Percentiles rank a stretch among this genome's conserved stretches.
These are phyloP conservation scores for Hypena proboscidalis DNA, from an alignment of 2,888 invertebrate genomes.

Conservation along the genomic window DNA sequence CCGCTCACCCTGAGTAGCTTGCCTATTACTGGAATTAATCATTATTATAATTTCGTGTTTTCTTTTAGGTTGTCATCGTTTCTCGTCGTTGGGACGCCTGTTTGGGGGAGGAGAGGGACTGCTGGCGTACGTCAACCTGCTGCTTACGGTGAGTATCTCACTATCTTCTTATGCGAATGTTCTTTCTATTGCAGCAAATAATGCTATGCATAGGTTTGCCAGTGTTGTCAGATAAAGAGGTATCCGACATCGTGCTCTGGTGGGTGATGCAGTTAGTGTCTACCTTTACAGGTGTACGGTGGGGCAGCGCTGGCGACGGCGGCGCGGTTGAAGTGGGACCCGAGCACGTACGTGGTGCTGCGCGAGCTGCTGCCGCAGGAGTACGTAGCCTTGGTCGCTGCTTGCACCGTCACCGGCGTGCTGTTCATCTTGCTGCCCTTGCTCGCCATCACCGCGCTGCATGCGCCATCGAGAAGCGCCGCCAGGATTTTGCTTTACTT, in stretches of 20 bases:
- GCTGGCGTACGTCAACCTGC: slow-evolving; percentile 64
- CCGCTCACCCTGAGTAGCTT: no score
- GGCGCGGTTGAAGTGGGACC: slow-evolving; percentile 76
- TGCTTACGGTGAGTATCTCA: slow-evolving; percentile 70
- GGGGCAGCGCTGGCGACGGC: slow-evolving; percentile 66
- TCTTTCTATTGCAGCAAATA: no score
- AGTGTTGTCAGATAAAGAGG: not conserved
- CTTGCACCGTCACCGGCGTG: slow-evolving; percentile 42
- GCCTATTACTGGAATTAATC: no score
- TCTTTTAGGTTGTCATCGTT: no score
- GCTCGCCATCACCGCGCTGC: slow-evolving; percentile 43
- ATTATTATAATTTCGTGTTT: no score
- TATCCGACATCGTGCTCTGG: not conserved
- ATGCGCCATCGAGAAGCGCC: slow-evolving; percentile 11
- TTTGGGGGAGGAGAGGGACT: slow-evolving; percentile 49
- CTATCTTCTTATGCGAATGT: no score
- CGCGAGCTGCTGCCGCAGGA: slow-evolving; percentile 58
- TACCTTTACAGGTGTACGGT: slow-evolving; percentile 54
- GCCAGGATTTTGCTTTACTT: slow-evolving; percentile 32
- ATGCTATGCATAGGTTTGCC: no score
- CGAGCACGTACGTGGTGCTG: slow-evolving; percentile 62
- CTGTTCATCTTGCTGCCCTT: slow-evolving; percentile 55
- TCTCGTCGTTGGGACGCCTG: no score
- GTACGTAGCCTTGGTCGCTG: slow-evolving; percentile 48
- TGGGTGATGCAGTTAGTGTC: slow-evolving; percentile 1